phyloP scores from a whole-genome alignment of 2,888 invertebrate species.

The Acanthoscelides obtectus region DNA sequence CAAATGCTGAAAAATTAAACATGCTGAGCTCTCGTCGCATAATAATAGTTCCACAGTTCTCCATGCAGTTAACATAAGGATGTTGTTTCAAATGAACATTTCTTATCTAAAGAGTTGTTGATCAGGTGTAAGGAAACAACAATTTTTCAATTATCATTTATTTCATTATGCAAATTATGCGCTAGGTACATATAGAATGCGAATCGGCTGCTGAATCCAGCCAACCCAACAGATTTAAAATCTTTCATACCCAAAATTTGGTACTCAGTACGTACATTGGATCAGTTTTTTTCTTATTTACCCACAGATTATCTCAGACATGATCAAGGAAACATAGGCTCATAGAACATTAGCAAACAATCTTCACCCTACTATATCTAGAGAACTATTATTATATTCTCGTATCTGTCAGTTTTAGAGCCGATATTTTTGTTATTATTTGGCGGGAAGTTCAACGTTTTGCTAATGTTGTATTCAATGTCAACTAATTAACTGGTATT shows the following conservation, averaged over 20 bases:
- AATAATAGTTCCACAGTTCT: too few species aligned
- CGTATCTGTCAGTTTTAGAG: too few species aligned
- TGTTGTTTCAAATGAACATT: background rate
- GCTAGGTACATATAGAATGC: slow-evolving; percentile 48
- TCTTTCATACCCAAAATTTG: slow-evolving; percentile 40
- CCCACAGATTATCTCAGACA: slow-evolving; percentile 36
- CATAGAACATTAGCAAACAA: background rate
- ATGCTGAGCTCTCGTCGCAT: too few species aligned
- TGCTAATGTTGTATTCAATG: too few species aligned
- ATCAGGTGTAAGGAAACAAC: background rate
- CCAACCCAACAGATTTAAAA: slow-evolving; percentile 39
- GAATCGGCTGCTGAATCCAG: slow-evolving; percentile 40
- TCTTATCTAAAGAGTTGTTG: background rate
- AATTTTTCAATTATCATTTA: slow-evolving; percentile 31
- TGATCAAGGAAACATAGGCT: slow-evolving; percentile 12
- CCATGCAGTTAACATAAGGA: too few species aligned
- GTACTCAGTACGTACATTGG: slow-evolving; percentile 49
- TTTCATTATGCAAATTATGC: slow-evolving; percentile 49
- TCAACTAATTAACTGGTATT: slow-evolving; percentile 6
- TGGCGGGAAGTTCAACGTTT: too few species aligned
- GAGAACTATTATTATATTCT: too few species aligned
- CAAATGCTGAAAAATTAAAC: too few species aligned
- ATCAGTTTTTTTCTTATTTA: slow-evolving; percentile 42
- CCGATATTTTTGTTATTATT: too few species aligned
- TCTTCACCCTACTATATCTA: background rate